A percentile compares a stretch with the other conserved stretches of the same genome.
phyloP scores from a whole-genome alignment of 35 echinoderm and acorn worm species.

The Lytechinus pictus region DNA sequence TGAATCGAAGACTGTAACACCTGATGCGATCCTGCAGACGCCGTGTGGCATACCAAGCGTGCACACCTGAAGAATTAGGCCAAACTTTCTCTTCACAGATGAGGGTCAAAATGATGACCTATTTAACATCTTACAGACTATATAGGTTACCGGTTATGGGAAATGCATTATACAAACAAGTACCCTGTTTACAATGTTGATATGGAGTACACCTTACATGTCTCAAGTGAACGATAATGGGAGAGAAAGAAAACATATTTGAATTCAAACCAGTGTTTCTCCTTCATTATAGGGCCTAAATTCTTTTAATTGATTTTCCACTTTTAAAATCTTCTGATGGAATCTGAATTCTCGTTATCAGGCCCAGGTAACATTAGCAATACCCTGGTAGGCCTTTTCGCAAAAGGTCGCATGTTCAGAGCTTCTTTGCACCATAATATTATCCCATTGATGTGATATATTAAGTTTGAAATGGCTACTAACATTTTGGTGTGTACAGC shows the following conservation, averaged over 20 bases:
- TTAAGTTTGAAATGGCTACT: too few relatives aligned
- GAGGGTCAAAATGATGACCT: neutral
- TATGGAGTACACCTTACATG: neutral
- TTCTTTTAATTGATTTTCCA: too few relatives aligned
- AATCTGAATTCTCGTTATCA: neutral
- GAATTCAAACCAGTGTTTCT: too few relatives aligned
- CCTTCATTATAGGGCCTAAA: too few relatives aligned
- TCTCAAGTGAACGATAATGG: too few relatives aligned
- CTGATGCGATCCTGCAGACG: neutral
- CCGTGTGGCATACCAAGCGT: neutral
- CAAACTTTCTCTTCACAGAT: neutral
- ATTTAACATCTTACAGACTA: neutral
- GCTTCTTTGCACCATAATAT: too few relatives aligned
- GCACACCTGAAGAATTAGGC: constrained; percentile 9
- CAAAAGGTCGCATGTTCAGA: too few relatives aligned
- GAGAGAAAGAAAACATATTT: too few relatives aligned
- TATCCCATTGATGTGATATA: too few relatives aligned
- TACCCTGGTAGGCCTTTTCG: too few relatives aligned
- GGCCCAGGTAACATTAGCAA: neutral
- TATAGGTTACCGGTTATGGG: neutral
- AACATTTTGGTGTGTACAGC: neutral
- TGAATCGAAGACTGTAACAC: neutral
- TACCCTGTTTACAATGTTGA: neutral
- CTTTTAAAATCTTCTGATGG: too few relatives aligned
- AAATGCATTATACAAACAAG: neutral